Conservation (phyloP, 53 echinoderm and acorn worm species). For the Stichopus horrens region DNA sequence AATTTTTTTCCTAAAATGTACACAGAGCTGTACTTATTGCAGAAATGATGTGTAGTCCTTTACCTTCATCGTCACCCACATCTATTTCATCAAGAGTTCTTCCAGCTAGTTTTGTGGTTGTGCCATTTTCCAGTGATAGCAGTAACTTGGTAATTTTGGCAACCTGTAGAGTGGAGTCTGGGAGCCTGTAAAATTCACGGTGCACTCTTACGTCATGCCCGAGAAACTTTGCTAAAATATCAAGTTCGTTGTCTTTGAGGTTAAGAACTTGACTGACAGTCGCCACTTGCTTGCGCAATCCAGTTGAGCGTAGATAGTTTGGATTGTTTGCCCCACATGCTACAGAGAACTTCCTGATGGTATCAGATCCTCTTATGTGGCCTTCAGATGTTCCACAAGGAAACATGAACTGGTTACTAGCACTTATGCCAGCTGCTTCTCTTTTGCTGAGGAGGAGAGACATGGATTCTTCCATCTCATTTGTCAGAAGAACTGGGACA, state of each 20-base stretch:
- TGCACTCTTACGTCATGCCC: conserved; percentile 74
- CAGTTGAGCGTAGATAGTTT: conserved; percentile 55
- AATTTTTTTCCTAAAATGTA: too few species aligned
- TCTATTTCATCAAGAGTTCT: conserved; percentile 59
- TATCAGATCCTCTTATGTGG: conserved; percentile 67
- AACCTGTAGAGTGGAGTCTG: conserved; percentile 65
- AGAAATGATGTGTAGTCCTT: background rate
- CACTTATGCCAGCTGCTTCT: conserved; percentile 40
- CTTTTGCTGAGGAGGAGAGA: conserved; percentile 48
- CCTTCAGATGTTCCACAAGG: conserved; percentile 32
- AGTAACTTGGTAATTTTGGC: conserved; percentile 73
- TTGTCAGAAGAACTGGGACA: conserved; percentile 61
- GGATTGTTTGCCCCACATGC: conserved; percentile 61
- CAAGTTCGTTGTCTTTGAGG: conserved; percentile 71
- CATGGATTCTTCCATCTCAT: conserved; percentile 44
- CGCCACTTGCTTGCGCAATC: conserved; percentile 58
- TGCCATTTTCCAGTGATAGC: conserved; percentile 54
- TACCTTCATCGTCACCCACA: conserved; percentile 54
- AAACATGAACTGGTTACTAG: conserved; percentile 62
- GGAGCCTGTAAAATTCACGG: conserved; percentile 68
- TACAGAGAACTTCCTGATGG: conserved; percentile 47
- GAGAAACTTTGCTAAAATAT: conserved; percentile 65
- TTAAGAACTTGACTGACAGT: conserved; percentile 72
- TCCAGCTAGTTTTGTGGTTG: conserved; percentile 52
- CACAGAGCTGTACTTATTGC: background rate